These are phyloP conservation scores for Drosophila ochracea DNA, from an alignment of 2,888 invertebrate genomes.

Conservation along the genomic window DNA sequence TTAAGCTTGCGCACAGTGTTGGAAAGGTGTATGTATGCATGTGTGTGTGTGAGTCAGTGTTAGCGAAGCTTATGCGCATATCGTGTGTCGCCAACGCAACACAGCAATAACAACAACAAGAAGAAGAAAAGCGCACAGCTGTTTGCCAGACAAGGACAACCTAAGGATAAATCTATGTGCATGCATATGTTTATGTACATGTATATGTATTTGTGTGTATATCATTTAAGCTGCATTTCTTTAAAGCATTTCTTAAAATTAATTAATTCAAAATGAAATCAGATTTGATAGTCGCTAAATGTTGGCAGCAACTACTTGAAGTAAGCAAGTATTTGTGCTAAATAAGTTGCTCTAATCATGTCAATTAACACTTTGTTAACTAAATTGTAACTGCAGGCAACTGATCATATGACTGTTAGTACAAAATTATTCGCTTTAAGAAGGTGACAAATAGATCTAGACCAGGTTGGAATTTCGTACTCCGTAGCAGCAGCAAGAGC, in stretches of 20 bases:
- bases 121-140: conserved; percentile 29
- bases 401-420: neutral
- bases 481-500: neutral
- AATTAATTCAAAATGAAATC: neutral
- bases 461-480: neutral
- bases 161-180: neutral
- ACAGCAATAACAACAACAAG: conserved; percentile 10
- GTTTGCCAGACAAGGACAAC: conserved; percentile 20
- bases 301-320: neutral
- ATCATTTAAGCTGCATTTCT: neutral
- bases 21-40: conserved; percentile 5
- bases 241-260: neutral
- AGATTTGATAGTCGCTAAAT: neutral
- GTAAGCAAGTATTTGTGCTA: neutral
- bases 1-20: conserved; percentile 40
- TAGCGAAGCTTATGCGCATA: conserved; percentile 48
- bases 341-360: neutral
- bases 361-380: neutral
- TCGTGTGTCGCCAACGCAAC: conserved; percentile 56
- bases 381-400: neutral
- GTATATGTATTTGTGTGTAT: neutral
- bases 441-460: neutral
- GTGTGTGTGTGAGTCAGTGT: conserved; percentile 50
- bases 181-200: neutral
- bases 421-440: neutral